phyloP scores from a whole-genome alignment of 2,797 vertebrate genomes.

The Dromococcyx pavoninus region DNA sequence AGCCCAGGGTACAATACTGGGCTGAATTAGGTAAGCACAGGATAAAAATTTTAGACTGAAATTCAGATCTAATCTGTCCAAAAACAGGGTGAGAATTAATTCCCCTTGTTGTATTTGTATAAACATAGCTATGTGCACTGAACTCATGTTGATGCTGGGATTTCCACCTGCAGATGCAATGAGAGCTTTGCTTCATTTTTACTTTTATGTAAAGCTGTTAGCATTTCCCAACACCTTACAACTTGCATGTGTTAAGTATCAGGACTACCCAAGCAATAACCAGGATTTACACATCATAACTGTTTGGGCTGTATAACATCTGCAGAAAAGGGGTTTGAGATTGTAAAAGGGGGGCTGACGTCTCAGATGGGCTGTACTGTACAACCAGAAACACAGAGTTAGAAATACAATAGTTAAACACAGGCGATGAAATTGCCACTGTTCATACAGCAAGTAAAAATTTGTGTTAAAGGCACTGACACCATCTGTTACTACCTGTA shows the following conservation, averaged over 20 bases:
- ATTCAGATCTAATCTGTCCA: background rate
- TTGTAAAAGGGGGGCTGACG: background rate
- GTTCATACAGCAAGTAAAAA: background rate
- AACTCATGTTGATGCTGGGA: background rate
- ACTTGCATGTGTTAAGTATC: background rate
- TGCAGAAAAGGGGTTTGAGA: background rate
- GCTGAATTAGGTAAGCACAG: background rate
- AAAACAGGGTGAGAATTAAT: background rate
- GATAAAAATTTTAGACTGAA: background rate
- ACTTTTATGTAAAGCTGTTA: background rate
- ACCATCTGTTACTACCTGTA: constrained; percentile 14
- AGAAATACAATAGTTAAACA: background rate
- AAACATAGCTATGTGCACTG: background rate
- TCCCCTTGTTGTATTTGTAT: background rate
- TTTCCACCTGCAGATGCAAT: background rate
- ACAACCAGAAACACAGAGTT: background rate
- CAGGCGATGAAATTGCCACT: background rate
- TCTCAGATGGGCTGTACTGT: background rate
- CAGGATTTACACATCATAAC: background rate
- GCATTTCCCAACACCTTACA: background rate
- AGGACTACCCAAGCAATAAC: background rate
- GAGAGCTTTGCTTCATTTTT: background rate
- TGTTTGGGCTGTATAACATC: background rate
- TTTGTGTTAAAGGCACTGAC: background rate
- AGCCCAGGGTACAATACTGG: background rate